A percentile compares a stretch with the other conserved stretches of the same genome.
phyloP scores from a whole-genome alignment of 2,113 vertebrate species.

The Genyomyrus donnyi region DNA sequence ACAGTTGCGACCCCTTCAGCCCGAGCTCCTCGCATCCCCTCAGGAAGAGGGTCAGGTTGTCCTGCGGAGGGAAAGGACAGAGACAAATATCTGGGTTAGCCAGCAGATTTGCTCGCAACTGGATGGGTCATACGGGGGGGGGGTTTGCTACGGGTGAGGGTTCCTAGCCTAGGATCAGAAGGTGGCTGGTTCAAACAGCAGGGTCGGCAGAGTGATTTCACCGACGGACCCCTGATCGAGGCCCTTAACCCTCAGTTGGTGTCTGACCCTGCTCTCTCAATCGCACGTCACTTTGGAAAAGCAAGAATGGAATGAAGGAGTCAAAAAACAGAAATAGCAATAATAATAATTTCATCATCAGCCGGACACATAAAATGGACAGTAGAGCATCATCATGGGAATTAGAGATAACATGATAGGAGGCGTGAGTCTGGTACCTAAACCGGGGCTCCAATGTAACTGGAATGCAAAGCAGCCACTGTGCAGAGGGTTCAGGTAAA shows the following conservation, averaged over 20 bases:
- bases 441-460: not conserved
- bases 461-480: not conserved
- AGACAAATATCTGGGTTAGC: not conserved
- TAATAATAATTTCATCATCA: not conserved
- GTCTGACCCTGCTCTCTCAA: not conserved
- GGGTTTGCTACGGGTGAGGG: not conserved
- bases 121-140: not conserved
- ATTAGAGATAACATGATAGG: not conserved
- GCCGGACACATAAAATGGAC: not conserved
- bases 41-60: conserved; percentile 91
- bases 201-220: not conserved
- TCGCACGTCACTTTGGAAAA: too few species aligned
- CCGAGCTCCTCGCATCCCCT: conserved; percentile 91
- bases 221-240: not conserved
- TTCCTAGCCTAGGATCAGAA: not conserved
- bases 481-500: not conserved
- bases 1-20: conserved; percentile 90
- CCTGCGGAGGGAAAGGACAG: conserved; percentile 55
- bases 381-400: not conserved
- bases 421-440: not conserved
- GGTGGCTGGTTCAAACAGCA: not conserved
- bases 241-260: not conserved
- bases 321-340: not conserved
- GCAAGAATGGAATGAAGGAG: not conserved
- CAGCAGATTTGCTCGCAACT: not conserved